Evolutionary conservation across 2,888 invertebrate species (phyloP).

Genomic region (Xestia xanthographa): DNA sequence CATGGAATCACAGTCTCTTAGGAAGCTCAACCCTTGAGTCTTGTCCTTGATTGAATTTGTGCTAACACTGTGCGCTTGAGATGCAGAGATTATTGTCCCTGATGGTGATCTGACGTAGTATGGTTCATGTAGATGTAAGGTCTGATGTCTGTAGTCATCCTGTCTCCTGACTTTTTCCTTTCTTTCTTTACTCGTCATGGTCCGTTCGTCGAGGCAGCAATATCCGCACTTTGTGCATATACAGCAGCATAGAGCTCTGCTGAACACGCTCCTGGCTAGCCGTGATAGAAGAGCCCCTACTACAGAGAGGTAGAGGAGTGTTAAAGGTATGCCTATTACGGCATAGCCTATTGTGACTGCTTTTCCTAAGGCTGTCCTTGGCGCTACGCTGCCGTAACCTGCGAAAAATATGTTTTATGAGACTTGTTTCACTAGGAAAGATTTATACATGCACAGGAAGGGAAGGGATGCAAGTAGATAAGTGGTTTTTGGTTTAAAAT

Average conservation of each 20-base stretch:
- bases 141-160: constrained; percentile 92
- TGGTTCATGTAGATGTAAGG: constrained; percentile 92
- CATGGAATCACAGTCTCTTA: constrained; percentile 89
- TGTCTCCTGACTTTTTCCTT: constrained; percentile 94
- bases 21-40: constrained; percentile 82
- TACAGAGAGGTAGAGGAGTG: constrained; percentile 96
- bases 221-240: constrained; percentile 97
- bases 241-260: constrained; percentile 95
- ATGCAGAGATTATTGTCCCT: constrained; percentile 89
- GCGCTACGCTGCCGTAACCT: constrained; percentile 98
- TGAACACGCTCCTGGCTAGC: constrained; percentile 95
- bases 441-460: neutral
- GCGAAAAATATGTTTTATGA: constrained; percentile 73
- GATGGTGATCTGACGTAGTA: constrained; percentile 92
- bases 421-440: neutral
- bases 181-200: constrained; percentile 95
- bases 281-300: constrained; percentile 96
- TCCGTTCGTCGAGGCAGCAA: constrained; percentile 96
- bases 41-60: constrained; percentile 87
- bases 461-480: neutral
- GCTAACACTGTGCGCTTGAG: constrained; percentile 87
- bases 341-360: constrained; percentile 97
- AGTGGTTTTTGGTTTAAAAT: neutral
- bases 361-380: constrained; percentile 97
- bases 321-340: constrained; percentile 96